Percentiles rank a stretch among this genome's conserved stretches.
Conservation (phyloP, 2,888 invertebrate genomes). For the Onchidella celtica region DNA sequence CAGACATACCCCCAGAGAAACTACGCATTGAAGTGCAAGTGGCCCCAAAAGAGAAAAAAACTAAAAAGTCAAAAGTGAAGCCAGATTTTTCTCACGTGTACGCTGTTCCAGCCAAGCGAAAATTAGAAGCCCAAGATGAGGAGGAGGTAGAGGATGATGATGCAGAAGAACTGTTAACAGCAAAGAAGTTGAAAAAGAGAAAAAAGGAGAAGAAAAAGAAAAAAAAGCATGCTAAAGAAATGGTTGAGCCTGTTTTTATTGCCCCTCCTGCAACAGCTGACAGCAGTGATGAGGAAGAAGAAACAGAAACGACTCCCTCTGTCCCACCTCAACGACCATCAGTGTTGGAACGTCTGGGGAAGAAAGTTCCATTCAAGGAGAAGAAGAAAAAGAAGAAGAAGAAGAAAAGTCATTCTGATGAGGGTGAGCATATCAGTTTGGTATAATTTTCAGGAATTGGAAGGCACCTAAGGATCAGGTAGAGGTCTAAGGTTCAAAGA, state of each 20-base stretch:
- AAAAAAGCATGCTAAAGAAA: not conserved
- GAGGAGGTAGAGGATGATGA: not conserved
- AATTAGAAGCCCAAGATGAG: not conserved
- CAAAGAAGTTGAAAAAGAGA: conserved; percentile 43
- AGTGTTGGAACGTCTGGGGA: conserved; percentile 62
- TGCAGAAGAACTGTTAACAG: not conserved
- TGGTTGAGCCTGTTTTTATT: not conserved
- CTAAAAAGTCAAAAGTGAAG: conserved; percentile 32
- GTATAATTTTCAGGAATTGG: too few relatives aligned
- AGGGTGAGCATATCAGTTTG: conserved; percentile 48
- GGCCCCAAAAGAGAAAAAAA: conserved; percentile 13
- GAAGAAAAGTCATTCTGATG: conserved; percentile 40
- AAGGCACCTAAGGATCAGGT: too few relatives aligned
- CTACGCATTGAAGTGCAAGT: conserved; percentile 34
- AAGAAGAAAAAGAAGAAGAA: conserved; percentile 42
- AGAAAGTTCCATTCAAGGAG: conserved; percentile 45
- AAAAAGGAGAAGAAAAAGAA: conserved; percentile 46
- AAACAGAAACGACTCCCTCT: conserved; percentile 28
- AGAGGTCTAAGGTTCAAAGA: too few relatives aligned
- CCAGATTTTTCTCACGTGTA: conserved; percentile 47
- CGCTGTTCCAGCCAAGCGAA: conserved; percentile 43
- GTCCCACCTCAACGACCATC: conserved; percentile 46
- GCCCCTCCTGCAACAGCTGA: conserved; percentile 27
- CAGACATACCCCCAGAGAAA: conserved; percentile 39
- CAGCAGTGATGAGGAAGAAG: conserved; percentile 14